These are phyloP conservation scores for Leptopterna dolabrata DNA, from an alignment of 2,888 invertebrate genomes.

Conservation along the genomic window DNA sequence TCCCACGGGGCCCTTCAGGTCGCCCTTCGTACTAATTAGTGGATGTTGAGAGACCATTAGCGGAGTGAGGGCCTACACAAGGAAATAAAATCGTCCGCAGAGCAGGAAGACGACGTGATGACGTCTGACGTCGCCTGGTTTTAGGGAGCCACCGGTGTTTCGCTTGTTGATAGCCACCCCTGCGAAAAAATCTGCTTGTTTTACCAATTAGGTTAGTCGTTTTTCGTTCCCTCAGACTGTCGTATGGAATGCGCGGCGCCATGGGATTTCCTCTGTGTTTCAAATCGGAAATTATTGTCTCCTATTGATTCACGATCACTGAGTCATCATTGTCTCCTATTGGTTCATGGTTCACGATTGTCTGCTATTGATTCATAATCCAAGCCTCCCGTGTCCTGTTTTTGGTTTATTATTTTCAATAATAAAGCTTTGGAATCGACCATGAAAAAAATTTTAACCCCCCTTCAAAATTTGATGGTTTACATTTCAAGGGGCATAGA, in stretches of 20 bases:
- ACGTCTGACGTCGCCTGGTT: neutral
- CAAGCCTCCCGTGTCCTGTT: too few relatives aligned
- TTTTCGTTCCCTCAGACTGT: neutral
- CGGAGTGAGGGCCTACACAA: neutral
- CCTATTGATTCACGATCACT: too few relatives aligned
- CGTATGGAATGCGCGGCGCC: neutral
- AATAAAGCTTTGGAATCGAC: too few relatives aligned
- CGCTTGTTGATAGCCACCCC: neutral
- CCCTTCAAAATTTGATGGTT: too few relatives aligned
- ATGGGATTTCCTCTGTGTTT: neutral
- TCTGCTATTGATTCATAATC: too few relatives aligned
- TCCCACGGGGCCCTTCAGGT: constrained; percentile 13
- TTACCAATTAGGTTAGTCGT: neutral
- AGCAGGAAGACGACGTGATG: neutral
- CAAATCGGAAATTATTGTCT: neutral
- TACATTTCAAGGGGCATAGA: too few relatives aligned
- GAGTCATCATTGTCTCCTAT: too few relatives aligned
- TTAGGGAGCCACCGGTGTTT: neutral
- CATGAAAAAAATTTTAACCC: too few relatives aligned
- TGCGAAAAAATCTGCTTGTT: neutral
- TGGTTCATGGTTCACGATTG: too few relatives aligned
- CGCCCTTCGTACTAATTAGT: constrained; percentile 5
- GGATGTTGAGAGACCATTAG: constrained; percentile 9
- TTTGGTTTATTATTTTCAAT: too few relatives aligned
- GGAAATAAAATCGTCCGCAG: neutral